These are phyloP conservation scores for Okapia johnstoni DNA, from an alignment of 2,113 vertebrate genomes.

Conservation along the genomic window DNA sequence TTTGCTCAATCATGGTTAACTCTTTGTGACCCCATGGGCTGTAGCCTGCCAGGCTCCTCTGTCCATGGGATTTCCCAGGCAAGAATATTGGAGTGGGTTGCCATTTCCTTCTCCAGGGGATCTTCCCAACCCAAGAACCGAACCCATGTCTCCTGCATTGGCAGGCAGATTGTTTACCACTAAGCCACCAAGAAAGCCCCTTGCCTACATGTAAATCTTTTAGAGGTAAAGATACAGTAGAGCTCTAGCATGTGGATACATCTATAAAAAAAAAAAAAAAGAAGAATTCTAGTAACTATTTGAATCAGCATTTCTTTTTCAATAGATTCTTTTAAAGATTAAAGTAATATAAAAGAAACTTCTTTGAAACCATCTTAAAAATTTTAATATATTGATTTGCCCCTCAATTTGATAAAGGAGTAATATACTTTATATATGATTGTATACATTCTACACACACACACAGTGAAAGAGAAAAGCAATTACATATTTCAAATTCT, in stretches of 20 bases:
- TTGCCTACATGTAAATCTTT: neutral
- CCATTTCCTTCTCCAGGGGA: neutral
- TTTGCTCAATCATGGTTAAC: neutral
- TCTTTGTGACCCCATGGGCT: neutral
- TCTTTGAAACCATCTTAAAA: neutral
- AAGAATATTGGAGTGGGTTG: neutral
- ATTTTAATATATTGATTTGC: neutral
- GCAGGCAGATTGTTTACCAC: neutral
- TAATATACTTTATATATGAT: neutral
- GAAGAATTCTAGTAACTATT: neutral
- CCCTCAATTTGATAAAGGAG: neutral
- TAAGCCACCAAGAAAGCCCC: neutral
- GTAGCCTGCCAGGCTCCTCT: neutral
- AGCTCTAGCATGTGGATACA: neutral
- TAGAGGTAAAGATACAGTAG: neutral
- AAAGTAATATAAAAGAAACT: conserved; percentile 17
- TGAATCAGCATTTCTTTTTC: conserved; percentile 10
- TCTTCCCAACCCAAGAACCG: neutral
- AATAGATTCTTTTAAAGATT: neutral
- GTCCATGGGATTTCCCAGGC: neutral
- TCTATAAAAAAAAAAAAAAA: neutral
- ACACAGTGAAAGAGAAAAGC: neutral
- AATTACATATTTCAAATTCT: neutral
- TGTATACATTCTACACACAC: neutral
- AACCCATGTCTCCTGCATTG: neutral